phyloP scores from a whole-genome alignment of 2,797 vertebrate genomes.

The Characodon lateralis region DNA sequence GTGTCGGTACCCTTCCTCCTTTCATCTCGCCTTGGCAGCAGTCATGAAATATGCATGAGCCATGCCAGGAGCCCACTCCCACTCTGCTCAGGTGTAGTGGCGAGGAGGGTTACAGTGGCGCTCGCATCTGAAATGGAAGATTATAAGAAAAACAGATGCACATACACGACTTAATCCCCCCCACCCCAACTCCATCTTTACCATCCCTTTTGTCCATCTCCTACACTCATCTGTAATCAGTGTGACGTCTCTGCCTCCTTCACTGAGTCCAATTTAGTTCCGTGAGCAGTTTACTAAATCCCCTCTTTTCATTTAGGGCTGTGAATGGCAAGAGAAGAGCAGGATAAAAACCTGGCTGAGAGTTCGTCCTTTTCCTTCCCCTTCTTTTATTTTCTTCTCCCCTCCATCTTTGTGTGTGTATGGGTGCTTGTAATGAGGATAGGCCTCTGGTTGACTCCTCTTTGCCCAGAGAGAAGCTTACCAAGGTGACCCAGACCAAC shows the following conservation, averaged over 20 bases:
- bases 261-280: conserved; percentile 57
- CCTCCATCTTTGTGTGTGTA: conserved; percentile 14
- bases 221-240: conserved; percentile 72
- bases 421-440: conserved; percentile 30
- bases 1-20: conserved; percentile 53
- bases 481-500: conserved; percentile 55
- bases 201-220: conserved; percentile 43
- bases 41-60: conserved; percentile 77
- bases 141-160: conserved; percentile 69
- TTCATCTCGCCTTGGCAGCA: conserved; percentile 63
- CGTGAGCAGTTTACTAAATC: conserved; percentile 63
- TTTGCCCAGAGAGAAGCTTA: conserved; percentile 53
- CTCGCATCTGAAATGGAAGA: conserved; percentile 65
- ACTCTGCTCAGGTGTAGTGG: conserved; percentile 64
- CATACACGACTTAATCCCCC: conserved; percentile 35
- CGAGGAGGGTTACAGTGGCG: conserved; percentile 59
- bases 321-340: conserved; percentile 58
- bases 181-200: conserved; percentile 16
- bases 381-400: neutral
- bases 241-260: conserved; percentile 46
- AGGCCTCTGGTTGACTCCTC: conserved; percentile 59
- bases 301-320: conserved; percentile 69
- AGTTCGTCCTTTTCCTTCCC: conserved; percentile 30
- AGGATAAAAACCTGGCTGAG: conserved; percentile 57
- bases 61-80: conserved; percentile 66